Evolutionary conservation across 2,797 vertebrate species (phyloP), one percentile per base, ranked within the genome.

Genomic region (Pogonophryne albipinna): DNA sequence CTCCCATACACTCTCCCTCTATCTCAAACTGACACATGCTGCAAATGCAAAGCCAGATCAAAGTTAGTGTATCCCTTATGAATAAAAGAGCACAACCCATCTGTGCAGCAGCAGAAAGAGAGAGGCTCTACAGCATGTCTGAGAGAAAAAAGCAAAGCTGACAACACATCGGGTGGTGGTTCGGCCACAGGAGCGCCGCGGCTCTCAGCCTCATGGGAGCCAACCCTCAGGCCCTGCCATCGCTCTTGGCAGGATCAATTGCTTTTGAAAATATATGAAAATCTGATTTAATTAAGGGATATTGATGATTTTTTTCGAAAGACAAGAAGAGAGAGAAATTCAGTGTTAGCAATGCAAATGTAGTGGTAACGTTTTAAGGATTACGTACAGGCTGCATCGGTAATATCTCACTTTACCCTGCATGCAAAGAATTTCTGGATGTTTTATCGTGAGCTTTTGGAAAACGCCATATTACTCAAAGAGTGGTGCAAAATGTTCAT

Each of bases 31-130:
- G 79, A 83, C 86, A 83, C 80, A 72, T 71, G 79, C 78, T 71
- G 79, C 74, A 89, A 87, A 92, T 87, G 74, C 88, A 85, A 88
- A 91, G 85, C 83, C 78, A 89, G 91, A 94, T 94, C 92, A 94
- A 94, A 93, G 92, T 91, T 85, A 85, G 87, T 64, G 82, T 77
- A 74, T 87, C 84, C 89, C 91, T 92, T 90, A 94, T 94, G 91
- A 94, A 94, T 94, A 93, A 93, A 93, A 93, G 86, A 94, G 86
- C 53, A 74, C 71, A 84, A 87, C 84, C 93, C 92, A 93, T 94
- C 91, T 94, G 91, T 91, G 90, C 83, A 60, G 84, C 84, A 41
- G 57, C 47, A 74, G 76, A 78, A 78, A 78, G 47, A 62, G 71
- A 53, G 67, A 41, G 74, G 45, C 66, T 51, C 76, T 57, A 76